Evolutionary conservation across 2,113 vertebrate species (phyloP).

Genomic region (Oophaga pumilio): DNA sequence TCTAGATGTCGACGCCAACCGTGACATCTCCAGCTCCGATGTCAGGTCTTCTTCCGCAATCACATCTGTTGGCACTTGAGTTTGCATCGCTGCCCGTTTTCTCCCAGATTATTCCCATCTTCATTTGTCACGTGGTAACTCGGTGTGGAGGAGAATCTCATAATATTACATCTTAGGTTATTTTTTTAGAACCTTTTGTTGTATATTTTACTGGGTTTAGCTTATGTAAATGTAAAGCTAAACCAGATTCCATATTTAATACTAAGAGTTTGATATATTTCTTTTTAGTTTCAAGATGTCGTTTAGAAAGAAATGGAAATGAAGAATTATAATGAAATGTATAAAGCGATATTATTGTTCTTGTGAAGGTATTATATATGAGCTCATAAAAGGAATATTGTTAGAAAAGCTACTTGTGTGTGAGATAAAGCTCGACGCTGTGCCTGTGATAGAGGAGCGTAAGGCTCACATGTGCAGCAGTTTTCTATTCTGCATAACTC

Average conservation of each 20-base stretch:
- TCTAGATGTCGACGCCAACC: background rate
- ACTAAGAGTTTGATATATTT: background rate
- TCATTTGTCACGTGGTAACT: background rate
- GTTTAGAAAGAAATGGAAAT: background rate
- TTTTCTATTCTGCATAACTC: no score
- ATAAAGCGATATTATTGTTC: background rate
- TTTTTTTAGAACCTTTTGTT: constrained; percentile 1
- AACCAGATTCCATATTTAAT: background rate
- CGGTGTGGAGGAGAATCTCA: background rate
- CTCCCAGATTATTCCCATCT: background rate
- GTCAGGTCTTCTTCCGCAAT: background rate
- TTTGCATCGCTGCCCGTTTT: background rate
- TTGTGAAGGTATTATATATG: background rate
- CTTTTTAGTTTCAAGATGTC: background rate
- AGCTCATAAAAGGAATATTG: background rate
- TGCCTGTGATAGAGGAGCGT: background rate
- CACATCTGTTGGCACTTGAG: background rate
- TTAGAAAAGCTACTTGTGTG: background rate
- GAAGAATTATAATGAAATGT: background rate
- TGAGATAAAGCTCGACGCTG: background rate
- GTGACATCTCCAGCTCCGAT: background rate
- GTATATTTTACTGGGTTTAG: constrained; percentile 1
- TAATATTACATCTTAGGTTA: background rate
- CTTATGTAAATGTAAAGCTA: background rate
- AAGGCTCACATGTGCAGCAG: background rate